These are phyloP conservation scores for Nomada flava DNA, from an alignment of 2,888 invertebrate genomes.

Conservation along the genomic window DNA sequence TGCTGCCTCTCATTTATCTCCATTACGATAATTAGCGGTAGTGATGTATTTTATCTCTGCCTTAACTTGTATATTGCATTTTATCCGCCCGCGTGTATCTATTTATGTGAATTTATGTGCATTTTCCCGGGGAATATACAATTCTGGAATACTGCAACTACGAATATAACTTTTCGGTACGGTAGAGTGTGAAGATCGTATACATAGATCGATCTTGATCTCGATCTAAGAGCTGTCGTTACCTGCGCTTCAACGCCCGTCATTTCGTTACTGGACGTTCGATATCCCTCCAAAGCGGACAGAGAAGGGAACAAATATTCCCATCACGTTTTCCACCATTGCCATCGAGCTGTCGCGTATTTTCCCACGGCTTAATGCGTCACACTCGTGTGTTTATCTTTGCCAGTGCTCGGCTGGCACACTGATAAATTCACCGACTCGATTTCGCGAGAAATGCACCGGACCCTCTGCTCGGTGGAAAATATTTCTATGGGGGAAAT, in stretches of 20 bases:
- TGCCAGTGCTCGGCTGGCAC: neutral
- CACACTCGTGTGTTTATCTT: neutral
- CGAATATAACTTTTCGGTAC: too few species aligned
- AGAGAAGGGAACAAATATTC: conserved; percentile 19
- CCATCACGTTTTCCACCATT: neutral
- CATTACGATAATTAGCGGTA: too few species aligned
- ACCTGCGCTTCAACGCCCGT: neutral
- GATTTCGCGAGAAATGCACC: conserved; percentile 2
- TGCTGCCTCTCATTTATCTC: too few species aligned
- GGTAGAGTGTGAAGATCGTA: neutral
- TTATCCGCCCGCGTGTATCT: too few species aligned
- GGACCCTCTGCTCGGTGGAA: too few species aligned
- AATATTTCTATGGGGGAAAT: too few species aligned
- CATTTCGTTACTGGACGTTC: conserved; percentile 1
- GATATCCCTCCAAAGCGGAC: neutral
- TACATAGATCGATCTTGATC: neutral
- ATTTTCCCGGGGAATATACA: too few species aligned
- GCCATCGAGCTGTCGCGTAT: neutral
- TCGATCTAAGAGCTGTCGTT: neutral
- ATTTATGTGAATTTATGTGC: too few species aligned
- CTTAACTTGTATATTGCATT: too few species aligned
- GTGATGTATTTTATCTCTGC: too few species aligned
- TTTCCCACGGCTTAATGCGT: conserved; percentile 1
- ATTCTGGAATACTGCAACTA: too few species aligned
- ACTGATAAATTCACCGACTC: neutral